Base-by-base conservation (phyloP, 2,113 vertebrate genomes). In the Lota lota region DNA sequence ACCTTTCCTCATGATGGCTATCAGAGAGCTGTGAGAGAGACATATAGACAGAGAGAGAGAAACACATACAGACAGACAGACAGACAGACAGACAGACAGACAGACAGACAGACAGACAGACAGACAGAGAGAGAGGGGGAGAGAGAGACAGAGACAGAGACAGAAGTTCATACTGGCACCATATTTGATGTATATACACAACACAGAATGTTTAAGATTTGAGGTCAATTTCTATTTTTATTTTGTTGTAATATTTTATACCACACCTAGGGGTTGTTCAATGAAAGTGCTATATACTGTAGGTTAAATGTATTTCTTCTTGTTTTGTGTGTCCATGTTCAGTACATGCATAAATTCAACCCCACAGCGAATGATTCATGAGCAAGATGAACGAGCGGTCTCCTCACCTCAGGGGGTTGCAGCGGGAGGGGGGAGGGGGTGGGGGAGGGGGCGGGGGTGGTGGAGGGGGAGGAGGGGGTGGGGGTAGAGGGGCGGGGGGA, bases 351-450 rank as follows among this genome's bases (percentile, higher is more conserved):
- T 40, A 5, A 40, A 40, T 40, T 40, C 36, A 40, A 40, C 8
- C 36, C 36, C 28, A 33, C 7, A 33, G 7, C 28, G 7, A 33
- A 4, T 33, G 28, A 33, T 33, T 3, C 28, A 7, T 33, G 28
- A 33, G 28, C 7, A 4, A 33, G 3, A 40, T 40, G 36, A 40
- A 40, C 6, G 21, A 5, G 5, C 33, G 1, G 40, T 21, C 17
- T 67, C 63, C 79, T 89, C 85, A 93, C 92, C 92, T 93, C 84
- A 92, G 90, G 73, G 92, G 92, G 82, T 92, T 93, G 86, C 91
- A 92, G 73, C 92, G 91, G 2, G 92, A 90, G 0, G 90, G 83
- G 21, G 90, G 91, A 67, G 91, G 89, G 0, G 91, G 89, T 0
- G 92, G 91, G 0, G 91, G 92, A 33, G 85, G 87, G 0, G 91